These are phyloP conservation scores for Phaetusa simplex DNA, from an alignment of 2,113 vertebrate genomes.

Conservation along the genomic window DNA sequence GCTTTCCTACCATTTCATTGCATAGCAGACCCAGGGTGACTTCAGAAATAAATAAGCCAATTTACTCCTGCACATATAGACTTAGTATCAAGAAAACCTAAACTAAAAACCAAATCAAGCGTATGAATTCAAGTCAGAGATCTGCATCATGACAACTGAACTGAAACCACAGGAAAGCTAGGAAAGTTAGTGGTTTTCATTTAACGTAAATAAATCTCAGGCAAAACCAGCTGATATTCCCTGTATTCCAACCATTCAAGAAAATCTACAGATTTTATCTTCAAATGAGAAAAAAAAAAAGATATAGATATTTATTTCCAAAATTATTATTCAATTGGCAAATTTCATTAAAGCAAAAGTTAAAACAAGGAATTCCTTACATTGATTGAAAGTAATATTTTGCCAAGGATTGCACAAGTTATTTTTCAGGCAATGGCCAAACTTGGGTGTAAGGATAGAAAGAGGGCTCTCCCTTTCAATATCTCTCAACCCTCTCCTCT, in stretches of 20 bases:
- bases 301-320: neutral
- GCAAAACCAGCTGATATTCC: neutral
- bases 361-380: neutral
- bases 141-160: neutral
- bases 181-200: neutral
- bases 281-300: neutral
- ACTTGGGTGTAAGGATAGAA: neutral
- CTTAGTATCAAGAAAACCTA: neutral
- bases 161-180: neutral
- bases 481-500: neutral
- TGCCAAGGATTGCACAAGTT: neutral
- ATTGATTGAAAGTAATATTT: neutral
- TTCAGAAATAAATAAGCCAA: neutral
- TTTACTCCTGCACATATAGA: neutral
- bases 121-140: neutral
- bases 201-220: neutral
- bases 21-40: neutral
- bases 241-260: neutral
- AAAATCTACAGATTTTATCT: neutral
- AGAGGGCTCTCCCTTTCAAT: accelerated
- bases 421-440: neutral
- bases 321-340: neutral
- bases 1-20: neutral
- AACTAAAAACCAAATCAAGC: neutral
- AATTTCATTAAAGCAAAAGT: neutral